phyloP scores from a whole-genome alignment of 2,888 invertebrate genomes.

The Uropetala carovei region DNA sequence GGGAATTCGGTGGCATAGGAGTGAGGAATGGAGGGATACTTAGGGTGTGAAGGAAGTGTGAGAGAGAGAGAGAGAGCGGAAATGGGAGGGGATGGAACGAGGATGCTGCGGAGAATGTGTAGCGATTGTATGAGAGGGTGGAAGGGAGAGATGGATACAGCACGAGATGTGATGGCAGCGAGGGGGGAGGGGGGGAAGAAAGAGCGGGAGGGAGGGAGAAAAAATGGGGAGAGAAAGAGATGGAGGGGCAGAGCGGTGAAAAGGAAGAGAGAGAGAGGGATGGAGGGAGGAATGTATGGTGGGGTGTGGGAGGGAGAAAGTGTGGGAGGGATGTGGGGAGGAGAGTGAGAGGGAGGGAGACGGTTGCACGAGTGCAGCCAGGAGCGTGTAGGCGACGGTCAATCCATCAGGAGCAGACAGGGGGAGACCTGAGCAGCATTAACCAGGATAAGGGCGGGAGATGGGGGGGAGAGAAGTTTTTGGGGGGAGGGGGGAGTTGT shows the following conservation, averaged over 20 bases:
- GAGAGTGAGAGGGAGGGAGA: neutral
- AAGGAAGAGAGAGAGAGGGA: neutral
- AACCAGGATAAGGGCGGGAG: neutral
- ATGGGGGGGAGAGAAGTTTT: neutral
- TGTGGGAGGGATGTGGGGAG: neutral
- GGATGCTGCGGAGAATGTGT: neutral
- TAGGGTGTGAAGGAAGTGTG: too few species aligned
- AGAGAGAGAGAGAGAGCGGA: neutral
- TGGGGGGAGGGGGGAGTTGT: too few species aligned
- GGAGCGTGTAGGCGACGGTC: constrained; percentile 19
- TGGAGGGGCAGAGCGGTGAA: neutral
- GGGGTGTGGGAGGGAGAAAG: neutral
- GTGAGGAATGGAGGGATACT: neutral
- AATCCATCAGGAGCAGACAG: constrained; percentile 34
- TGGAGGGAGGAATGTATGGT: too few species aligned
- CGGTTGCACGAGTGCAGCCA: neutral
- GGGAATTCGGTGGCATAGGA: neutral
- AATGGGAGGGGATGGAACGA: neutral
- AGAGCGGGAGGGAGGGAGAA: neutral
- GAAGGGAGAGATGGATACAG: neutral
- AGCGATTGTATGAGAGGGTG: neutral
- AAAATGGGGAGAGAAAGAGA: neutral
- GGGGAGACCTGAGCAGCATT: neutral
- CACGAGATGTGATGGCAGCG: neutral
- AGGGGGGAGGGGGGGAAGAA: neutral